phyloP scores from a whole-genome alignment of 1,140 invertebrate genomes.

The Drosophila busckii region DNA sequence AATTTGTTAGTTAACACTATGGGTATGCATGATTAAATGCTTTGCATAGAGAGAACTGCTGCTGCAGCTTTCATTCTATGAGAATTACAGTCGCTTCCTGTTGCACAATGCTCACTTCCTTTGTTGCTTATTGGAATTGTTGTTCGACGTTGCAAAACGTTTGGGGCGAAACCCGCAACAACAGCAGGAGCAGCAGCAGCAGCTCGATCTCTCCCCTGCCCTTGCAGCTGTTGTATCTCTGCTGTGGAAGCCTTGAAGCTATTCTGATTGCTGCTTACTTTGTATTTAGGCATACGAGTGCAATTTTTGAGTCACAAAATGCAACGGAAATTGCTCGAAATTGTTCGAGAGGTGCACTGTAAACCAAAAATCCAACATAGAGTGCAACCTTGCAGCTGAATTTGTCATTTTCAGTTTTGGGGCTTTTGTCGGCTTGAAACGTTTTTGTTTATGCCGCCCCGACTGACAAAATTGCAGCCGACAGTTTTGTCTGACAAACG shows the following conservation, averaged over 20 bases:
- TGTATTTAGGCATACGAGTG: slow-evolving; percentile 65
- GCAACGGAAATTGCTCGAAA: slow-evolving; percentile 63
- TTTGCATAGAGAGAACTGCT: slow-evolving; percentile 1
- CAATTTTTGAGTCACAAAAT: slow-evolving; percentile 34
- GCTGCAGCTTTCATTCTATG: neutral
- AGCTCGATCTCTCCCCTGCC: slow-evolving; percentile 42
- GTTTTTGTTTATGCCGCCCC: slow-evolving; percentile 6
- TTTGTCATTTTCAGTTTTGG: slow-evolving; percentile 48
- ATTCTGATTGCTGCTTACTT: slow-evolving; percentile 64
- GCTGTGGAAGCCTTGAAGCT: slow-evolving; percentile 13
- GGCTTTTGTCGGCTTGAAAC: slow-evolving; percentile 25
- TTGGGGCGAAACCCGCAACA: neutral
- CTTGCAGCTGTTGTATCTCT: slow-evolving; percentile 4
- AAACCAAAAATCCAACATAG: slow-evolving; percentile 26
- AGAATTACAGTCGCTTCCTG: neutral
- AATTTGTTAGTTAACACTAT: neutral
- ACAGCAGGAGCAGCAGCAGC: slow-evolving; percentile 1
- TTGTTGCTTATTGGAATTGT: neutral
- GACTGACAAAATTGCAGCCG: slow-evolving; percentile 58
- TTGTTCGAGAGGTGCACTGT: slow-evolving; percentile 43
- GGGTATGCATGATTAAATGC: slow-evolving; percentile 1
- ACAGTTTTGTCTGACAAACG: slow-evolving; percentile 53
- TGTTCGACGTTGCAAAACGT: neutral
- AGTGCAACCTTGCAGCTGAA: slow-evolving; percentile 44
- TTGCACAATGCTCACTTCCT: slow-evolving; percentile 7